Conservation (phyloP, 2,113 vertebrate species). For the Aptenodytes forsteri region DNA sequence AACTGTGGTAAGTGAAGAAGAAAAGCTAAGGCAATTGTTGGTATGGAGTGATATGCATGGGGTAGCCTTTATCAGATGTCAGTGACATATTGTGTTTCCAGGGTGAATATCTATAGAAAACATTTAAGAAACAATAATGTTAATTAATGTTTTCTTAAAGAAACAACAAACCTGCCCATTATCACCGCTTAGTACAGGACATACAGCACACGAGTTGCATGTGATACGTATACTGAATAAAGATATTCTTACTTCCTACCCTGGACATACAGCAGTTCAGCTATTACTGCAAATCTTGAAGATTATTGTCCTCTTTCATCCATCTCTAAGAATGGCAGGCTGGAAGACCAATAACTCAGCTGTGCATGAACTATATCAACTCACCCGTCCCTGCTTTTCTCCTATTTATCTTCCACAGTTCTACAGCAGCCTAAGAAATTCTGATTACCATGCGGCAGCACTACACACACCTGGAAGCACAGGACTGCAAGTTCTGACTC, state of each 20-base stretch:
- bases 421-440: background rate
- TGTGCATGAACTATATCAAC: background rate
- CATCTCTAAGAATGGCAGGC: background rate
- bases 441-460: rapidly evolving
- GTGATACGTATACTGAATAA: background rate
- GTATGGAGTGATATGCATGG: background rate
- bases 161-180: background rate
- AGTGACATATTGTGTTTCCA: background rate
- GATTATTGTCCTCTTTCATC: background rate
- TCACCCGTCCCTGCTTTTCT: background rate
- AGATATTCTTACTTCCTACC: background rate
- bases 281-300: background rate
- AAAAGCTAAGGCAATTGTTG: background rate
- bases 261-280: background rate
- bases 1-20: background rate
- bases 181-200: background rate
- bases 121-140: background rate
- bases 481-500: background rate
- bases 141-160: background rate
- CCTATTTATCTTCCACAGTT: background rate
- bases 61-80: background rate
- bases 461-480: background rate
- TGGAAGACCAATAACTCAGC: background rate
- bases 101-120: background rate
- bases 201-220: rapidly evolving